Evolutionary conservation across 2,113 vertebrate genomes (phyloP).

Genomic region (Oreochromis aureus): DNA sequence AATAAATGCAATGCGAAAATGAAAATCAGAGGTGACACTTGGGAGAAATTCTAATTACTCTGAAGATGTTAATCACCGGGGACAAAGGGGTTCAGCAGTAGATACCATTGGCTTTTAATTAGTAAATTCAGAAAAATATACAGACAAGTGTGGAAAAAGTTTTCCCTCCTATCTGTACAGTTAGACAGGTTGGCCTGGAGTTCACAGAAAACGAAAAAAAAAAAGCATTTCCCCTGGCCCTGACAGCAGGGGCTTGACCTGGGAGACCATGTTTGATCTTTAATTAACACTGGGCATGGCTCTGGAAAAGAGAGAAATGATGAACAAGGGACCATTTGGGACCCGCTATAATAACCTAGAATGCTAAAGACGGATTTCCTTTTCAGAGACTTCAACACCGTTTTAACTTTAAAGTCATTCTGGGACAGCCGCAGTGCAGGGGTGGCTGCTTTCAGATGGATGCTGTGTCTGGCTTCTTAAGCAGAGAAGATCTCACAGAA

Average conservation of each 20-base stretch:
- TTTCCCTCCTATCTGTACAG: constrained; percentile 11
- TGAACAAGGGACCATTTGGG: constrained; percentile 27
- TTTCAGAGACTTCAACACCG: neutral
- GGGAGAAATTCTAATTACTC: neutral
- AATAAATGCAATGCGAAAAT: neutral
- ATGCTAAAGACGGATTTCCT: neutral
- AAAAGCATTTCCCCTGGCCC: constrained; percentile 18
- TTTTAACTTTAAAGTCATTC: constrained; percentile 1
- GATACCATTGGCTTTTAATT: neutral
- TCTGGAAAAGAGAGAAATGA: constrained; percentile 22
- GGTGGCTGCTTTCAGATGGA: neutral
- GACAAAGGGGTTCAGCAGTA: neutral
- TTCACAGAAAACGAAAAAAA: constrained; percentile 18
- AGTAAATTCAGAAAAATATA: neutral
- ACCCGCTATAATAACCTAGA: neutral
- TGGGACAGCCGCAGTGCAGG: constrained; percentile 13
- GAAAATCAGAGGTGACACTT: neutral
- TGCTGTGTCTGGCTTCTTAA: neutral
- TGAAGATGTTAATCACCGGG: neutral
- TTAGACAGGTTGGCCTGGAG: constrained; percentile 15
- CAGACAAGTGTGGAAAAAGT: neutral
- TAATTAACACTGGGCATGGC: constrained; percentile 54
- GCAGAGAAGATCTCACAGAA: neutral
- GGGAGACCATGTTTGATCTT: constrained; percentile 58
- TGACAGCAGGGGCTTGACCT: constrained; percentile 57